Base-by-base conservation (phyloP, 2,797 vertebrate species). In the Cetoscarus ocellatus region DNA sequence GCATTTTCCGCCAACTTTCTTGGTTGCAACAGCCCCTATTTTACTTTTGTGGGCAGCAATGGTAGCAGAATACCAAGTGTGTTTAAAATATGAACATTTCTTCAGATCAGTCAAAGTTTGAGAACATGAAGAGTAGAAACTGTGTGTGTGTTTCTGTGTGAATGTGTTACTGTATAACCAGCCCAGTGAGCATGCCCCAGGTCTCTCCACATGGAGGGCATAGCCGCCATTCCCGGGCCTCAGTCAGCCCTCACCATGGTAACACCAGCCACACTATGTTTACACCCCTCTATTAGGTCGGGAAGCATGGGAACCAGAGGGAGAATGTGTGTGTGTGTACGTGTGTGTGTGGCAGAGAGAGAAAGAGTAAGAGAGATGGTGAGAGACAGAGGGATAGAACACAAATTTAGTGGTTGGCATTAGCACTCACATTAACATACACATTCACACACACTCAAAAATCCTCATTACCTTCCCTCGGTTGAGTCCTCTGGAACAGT, bases 141-240 rank as follows among this genome's bases (percentile, higher is more conserved):
- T 27, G 27, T 27, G 27, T 27, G 27, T 67, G 70, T 35, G 54
- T 39, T 66, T 35, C 69, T 76, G 67, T 56, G 47, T 73, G 73
- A 75, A 61, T 71, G 60, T 74, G 81, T 76, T 82, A 88, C 86
- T 85, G 85, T 87, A 90, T 79, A 78, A 66, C 43, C 67, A 72
- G 77, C 73, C 62, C 73, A 10, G 85, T 59, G 8, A 79, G 82
- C 65, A 78, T 81, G 75, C 77, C 85, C 79, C 70, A 70, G 77
- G 87, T 88, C 81, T 83, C 86, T 84, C 81, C 86, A 76, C 89
- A 90, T 87, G 88, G 77, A 78, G 80, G 78, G 90, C 90, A 92
- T 83, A 91, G 93, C 91, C 92, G 88, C 87, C 95, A 96, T 96
- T 96, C 93, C 84, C 80, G 89, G 92, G 82, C 89, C 90, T 70